These are phyloP conservation scores for Takifugu rubripes DNA, from an alignment of 2,797 vertebrate genomes.

Conservation along the genomic window DNA sequence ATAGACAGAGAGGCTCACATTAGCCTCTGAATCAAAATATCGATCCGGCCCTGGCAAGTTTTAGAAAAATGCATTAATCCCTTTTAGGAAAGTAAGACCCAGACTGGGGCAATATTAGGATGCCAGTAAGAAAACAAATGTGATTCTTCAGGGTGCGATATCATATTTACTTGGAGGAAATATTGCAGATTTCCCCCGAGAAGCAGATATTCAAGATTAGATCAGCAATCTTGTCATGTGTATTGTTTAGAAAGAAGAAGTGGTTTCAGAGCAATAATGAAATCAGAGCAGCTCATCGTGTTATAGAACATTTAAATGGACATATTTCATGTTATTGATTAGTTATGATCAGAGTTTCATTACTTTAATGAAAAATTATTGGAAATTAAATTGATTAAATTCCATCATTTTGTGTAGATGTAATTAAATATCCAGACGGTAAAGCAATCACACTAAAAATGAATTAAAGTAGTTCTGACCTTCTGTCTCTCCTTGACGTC, in stretches of 20 bases:
- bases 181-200: slow-evolving; percentile 37
- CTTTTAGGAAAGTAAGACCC: too few species aligned
- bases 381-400: slow-evolving; percentile 8
- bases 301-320: neutral
- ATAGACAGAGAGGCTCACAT: slow-evolving; percentile 32
- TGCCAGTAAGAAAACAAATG: slow-evolving; percentile 52
- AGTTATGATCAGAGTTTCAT: neutral
- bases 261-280: slow-evolving; percentile 39
- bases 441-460: slow-evolving; percentile 28
- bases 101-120: slow-evolving; percentile 36
- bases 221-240: too few species aligned
- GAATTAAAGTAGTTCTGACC: slow-evolving; percentile 46
- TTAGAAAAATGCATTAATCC: too few species aligned
- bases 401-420: neutral
- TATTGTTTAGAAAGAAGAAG: slow-evolving; percentile 22
- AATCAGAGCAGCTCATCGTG: neutral
- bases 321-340: neutral
- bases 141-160: slow-evolving; percentile 61
- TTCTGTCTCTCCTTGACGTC: slow-evolving; percentile 27
- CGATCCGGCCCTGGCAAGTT: slow-evolving; percentile 25
- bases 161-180: slow-evolving; percentile 46
- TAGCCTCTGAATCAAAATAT: slow-evolving; percentile 61
- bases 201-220: slow-evolving; percentile 38
- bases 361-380: neutral
- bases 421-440: slow-evolving; percentile 6